A percentile compares a stretch with the other conserved stretches of the same genome.
These are phyloP conservation scores for Heliconius aoede DNA, from an alignment of 2,888 invertebrate genomes.

Conservation along the genomic window DNA sequence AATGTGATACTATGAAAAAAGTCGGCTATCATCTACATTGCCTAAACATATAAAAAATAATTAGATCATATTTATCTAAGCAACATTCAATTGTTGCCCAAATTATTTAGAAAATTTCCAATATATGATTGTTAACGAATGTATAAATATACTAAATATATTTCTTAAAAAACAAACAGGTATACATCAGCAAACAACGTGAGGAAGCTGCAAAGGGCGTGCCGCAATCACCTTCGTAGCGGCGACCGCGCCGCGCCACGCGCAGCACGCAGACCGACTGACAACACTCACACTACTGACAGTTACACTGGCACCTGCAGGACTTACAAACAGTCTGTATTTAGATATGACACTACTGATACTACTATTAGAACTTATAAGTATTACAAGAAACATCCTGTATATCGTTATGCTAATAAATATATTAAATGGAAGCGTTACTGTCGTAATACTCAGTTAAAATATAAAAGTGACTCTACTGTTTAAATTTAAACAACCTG, in stretches of 20 bases:
- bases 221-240: constrained; percentile 64
- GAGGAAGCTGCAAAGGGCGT: constrained; percentile 59
- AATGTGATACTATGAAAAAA: no score
- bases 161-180: constrained; percentile 56
- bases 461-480: neutral
- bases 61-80: no score
- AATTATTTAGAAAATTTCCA: no score
- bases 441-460: neutral
- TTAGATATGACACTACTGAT: constrained; percentile 16
- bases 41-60: no score
- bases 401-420: neutral
- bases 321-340: constrained; percentile 2
- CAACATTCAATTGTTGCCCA: no score
- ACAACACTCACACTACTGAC: constrained; percentile 27
- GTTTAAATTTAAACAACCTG: neutral
- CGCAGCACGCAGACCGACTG: constrained; percentile 73
- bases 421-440: neutral
- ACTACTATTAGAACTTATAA: neutral
- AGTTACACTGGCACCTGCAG: constrained; percentile 4
- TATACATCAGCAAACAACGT: constrained; percentile 79
- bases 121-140: no score
- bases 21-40: no score
- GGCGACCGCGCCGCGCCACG: constrained; percentile 59
- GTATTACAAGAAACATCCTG: constrained; percentile 12
- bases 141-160: neutral